Percentiles rank a stretch among this genome's conserved stretches.
Conservation (phyloP, 2,888 invertebrate genomes). For the Drosophila cracens region DNA sequence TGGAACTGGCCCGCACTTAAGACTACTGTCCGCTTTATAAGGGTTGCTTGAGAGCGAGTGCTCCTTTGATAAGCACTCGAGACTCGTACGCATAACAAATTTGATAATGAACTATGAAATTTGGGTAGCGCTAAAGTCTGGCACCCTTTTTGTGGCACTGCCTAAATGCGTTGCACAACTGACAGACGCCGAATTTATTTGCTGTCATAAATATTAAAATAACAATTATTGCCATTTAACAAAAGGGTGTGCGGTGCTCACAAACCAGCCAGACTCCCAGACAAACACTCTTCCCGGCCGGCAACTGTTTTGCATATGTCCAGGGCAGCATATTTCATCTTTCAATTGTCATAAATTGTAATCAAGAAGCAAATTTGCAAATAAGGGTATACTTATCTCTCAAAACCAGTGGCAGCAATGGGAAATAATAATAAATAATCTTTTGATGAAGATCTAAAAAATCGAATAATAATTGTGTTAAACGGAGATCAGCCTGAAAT, state of each 20-base stretch:
- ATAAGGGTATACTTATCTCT: neutral
- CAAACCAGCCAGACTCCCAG: conserved; percentile 11
- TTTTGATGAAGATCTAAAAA: neutral
- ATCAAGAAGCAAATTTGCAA: conserved; percentile 33
- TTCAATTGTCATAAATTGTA: conserved; percentile 54
- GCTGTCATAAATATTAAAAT: conserved; percentile 81
- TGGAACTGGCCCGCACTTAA: conserved; percentile 38
- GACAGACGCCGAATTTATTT: conserved; percentile 69
- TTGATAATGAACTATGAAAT: conserved; percentile 82
- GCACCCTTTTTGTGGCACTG: conserved; percentile 33
- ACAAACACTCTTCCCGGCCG: conserved; percentile 13
- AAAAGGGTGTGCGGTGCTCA: conserved; percentile 15
- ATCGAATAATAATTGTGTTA: neutral
- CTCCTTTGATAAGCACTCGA: conserved; percentile 47
- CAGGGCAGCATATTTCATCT: conserved; percentile 57
- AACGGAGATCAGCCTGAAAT: fast-evolving
- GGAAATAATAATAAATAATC: neutral
- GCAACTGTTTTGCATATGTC: conserved; percentile 52
- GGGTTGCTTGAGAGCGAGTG: conserved; percentile 48
- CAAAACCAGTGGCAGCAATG: neutral
- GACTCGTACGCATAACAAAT: conserved; percentile 82
- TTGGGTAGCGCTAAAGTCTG: conserved; percentile 28
- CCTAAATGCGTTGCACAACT: conserved; percentile 38
- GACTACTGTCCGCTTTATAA: conserved; percentile 17
- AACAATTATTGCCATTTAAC: conserved; percentile 76